Conservation (phyloP, 2,888 invertebrate species). For the Copidosoma aretas region DNA sequence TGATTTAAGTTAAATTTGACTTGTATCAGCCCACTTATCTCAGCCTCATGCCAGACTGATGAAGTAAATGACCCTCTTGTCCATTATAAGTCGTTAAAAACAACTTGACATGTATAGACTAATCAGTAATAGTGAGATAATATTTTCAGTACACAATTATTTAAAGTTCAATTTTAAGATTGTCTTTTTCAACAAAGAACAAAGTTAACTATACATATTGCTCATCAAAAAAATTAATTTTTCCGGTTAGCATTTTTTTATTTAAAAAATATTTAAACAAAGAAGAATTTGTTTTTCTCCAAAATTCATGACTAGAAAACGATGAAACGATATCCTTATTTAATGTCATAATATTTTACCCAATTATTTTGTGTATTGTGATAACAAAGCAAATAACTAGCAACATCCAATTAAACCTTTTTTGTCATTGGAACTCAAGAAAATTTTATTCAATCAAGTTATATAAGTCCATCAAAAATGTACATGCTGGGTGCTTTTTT, state of each 20-base stretch:
- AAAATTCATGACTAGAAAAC: too few relatives aligned
- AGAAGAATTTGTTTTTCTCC: too few relatives aligned
- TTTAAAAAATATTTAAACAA: too few relatives aligned
- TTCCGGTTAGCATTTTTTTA: not conserved
- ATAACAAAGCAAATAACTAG: not conserved
- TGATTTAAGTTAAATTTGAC: slow-evolving; percentile 42
- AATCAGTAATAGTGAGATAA: not conserved
- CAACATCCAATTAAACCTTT: not conserved
- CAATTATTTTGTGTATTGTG: not conserved
- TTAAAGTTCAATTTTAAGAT: not conserved
- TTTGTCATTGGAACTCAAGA: not conserved
- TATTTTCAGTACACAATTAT: not conserved
- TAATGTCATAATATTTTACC: too few relatives aligned
- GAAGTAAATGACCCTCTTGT: slow-evolving; percentile 37
- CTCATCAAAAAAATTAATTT: not conserved
- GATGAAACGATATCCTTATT: too few relatives aligned
- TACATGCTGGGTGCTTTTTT: too few relatives aligned
- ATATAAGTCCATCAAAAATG: not conserved
- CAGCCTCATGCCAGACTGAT: slow-evolving; percentile 31
- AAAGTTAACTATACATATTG: not conserved
- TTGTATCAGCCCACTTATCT: slow-evolving; percentile 40
- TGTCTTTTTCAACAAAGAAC: not conserved
- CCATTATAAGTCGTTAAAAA: slow-evolving; percentile 35
- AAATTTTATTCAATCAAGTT: not conserved
- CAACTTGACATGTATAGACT: slow-evolving; percentile 22